Base-by-base conservation (phyloP, 2,113 vertebrate species). In the Zootoca vivipara region DNA sequence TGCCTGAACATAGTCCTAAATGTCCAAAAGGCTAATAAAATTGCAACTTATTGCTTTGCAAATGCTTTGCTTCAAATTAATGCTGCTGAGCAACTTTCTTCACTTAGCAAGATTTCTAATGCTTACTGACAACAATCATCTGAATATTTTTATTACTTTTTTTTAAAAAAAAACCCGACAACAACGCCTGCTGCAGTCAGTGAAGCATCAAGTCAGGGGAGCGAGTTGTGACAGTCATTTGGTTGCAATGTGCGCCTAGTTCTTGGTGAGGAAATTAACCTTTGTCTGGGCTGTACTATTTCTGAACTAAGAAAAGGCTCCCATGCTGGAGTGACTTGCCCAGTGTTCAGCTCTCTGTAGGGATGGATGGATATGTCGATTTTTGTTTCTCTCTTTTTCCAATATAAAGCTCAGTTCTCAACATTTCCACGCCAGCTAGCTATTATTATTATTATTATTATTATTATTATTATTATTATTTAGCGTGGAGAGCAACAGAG, bases 31-130 rank as follows among this genome's bases (percentile, higher is more conserved):
- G 42, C 83, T 93, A 90, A 91, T 94, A 89, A 90, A 86, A 90
- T 85, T 5, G 2, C 84, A 94, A 89, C 83, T 83, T 90, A 94
- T 86, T 92, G 77, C 52, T 86, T 93, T 93, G 30, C 18, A 35
- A 79, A 67, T 85, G 80, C 90, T 85, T 85, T 82, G 91, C 89
- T 92, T 87, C 90, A 58, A 93, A 92, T 85, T 89, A 92, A 87
- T 92, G 56, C 16, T 58, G 3, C 16, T 87, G 64, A 33, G 80
- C 83, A 90, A 85, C 10, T 86, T 92, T 88, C 72, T 8, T 88
- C 67, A 84, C 40, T 16, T 40, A 46, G 22, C 6, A 77, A 18
- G 65, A n/a, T 90, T 88, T 73, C 72, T 67, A 86, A 77, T 58
- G 13, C 30, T 74, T 72, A 64, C 1, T 33, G 5, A 74, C 40